These are phyloP conservation scores for Miniopterus natalensis DNA, from an alignment of 2,113 vertebrate genomes.

Conservation along the genomic window DNA sequence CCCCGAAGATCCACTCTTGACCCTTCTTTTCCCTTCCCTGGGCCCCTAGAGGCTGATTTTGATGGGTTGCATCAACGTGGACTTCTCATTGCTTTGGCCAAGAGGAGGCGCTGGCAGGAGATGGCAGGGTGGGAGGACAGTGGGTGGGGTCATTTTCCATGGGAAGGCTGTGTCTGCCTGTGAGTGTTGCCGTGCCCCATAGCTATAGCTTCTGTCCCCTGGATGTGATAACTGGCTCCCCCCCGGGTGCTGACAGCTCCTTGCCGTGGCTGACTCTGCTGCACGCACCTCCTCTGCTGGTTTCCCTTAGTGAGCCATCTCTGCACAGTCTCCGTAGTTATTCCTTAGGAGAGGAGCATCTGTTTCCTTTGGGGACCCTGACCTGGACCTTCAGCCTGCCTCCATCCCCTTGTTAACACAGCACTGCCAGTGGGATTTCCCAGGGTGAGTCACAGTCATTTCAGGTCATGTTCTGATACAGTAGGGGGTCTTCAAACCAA, in stretches of 20 bases:
- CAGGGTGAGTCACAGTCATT: not conserved
- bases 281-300: too few relatives aligned
- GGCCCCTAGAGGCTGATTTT: not conserved
- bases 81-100: not conserved
- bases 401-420: not conserved
- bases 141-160: not conserved
- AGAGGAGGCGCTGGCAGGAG: not conserved
- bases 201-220: too few relatives aligned
- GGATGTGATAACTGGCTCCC: fast-evolving
- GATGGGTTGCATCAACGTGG: not conserved
- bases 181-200: fast-evolving
- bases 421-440: not conserved
- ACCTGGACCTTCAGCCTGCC: not conserved
- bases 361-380: not conserved
- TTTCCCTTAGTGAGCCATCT: not conserved
- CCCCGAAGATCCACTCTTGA: too few relatives aligned
- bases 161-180: not conserved
- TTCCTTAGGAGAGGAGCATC: not conserved
- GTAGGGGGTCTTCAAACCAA: not conserved
- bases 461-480: not conserved
- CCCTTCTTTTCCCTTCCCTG: not conserved
- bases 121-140: not conserved
- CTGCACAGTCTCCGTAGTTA: not conserved
- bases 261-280: not conserved
- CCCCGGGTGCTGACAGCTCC: not conserved